Conservation (phyloP, 2,797 vertebrate genomes). For the Lagorchestes hirsutus region DNA sequence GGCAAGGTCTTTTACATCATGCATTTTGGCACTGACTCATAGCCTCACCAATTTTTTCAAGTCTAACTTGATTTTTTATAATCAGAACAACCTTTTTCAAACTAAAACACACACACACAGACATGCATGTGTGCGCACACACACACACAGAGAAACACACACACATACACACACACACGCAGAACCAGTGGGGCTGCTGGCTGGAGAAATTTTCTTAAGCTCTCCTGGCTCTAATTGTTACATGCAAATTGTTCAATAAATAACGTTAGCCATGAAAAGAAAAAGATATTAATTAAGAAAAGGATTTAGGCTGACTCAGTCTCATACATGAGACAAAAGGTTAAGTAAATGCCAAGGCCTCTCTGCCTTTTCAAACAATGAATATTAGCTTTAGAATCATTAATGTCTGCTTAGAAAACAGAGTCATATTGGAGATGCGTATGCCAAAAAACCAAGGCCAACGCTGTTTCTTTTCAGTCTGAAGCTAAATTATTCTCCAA, state of each 20-base stretch:
- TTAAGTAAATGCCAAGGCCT: slow-evolving; percentile 99
- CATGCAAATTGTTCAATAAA: slow-evolving; percentile 90
- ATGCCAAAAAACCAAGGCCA: slow-evolving; percentile 91
- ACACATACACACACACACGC: slow-evolving; percentile 18
- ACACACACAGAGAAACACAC: neutral
- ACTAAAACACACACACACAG: slow-evolving; percentile 49
- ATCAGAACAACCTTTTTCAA: slow-evolving; percentile 72
- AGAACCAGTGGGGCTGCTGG: slow-evolving; percentile 67
- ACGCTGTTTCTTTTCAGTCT: slow-evolving; percentile 93
- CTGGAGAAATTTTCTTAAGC: slow-evolving; percentile 68
- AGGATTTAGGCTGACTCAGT: slow-evolving; percentile 97
- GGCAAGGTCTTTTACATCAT: slow-evolving; percentile 46
- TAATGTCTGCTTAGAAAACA: slow-evolving; percentile 97
- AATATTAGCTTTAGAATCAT: slow-evolving; percentile 99
- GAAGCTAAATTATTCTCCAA: slow-evolving; percentile 93
- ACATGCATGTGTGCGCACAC: neutral
- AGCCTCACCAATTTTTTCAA: neutral
- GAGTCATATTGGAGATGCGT: slow-evolving; percentile 93
- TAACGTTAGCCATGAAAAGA: slow-evolving; percentile 87
- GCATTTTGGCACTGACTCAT: slow-evolving; percentile 44
- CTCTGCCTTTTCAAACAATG: slow-evolving; percentile 99
- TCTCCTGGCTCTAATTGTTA: slow-evolving; percentile 84
- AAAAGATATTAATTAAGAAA: slow-evolving; percentile 99
- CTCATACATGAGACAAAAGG: slow-evolving; percentile 99
- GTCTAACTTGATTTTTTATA: slow-evolving; percentile 57